Conservation (phyloP, 2,888 invertebrate genomes). For the Charanyca ferruginea region DNA sequence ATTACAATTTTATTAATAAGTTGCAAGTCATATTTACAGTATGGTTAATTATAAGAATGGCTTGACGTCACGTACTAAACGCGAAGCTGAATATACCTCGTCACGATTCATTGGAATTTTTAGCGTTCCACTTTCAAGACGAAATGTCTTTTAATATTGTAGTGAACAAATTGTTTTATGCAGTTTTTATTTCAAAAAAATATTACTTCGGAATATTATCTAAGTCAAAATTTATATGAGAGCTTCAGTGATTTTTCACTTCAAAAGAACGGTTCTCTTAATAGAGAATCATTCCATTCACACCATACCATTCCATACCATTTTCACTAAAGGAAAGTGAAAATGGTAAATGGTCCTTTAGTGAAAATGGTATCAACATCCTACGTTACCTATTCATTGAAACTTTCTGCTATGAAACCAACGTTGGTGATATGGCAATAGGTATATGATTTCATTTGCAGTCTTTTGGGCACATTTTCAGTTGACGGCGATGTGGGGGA, state of each 20-base stretch:
- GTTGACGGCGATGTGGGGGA: too few species aligned
- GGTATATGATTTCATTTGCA: too few species aligned
- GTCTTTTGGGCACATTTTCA: too few species aligned
- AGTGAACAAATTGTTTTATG: background rate
- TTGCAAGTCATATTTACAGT: constrained; percentile 48
- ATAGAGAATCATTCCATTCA: too few species aligned
- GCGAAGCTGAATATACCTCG: constrained; percentile 18
- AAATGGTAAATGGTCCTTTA: background rate
- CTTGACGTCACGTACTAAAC: constrained; percentile 38
- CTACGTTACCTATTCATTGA: background rate
- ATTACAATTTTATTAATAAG: constrained; percentile 24
- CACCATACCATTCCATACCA: too few species aligned
- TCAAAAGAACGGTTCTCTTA: too few species aligned
- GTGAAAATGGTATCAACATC: background rate
- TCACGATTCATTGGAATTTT: constrained; percentile 44
- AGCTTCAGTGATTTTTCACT: background rate
- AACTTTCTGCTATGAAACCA: background rate
- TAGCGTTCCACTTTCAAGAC: constrained; percentile 26
- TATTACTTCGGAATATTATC: background rate
- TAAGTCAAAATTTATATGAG: background rate
- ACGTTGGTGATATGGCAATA: background rate
- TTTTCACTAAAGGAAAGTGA: background rate
- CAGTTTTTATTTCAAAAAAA: background rate
- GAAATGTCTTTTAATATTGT: constrained; percentile 18
- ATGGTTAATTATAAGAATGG: constrained; percentile 45